Percentiles rank a stretch among this genome's conserved stretches.
Evolutionary conservation across 2,113 vertebrate genomes (phyloP).

Genomic region (Ellobius talpinus): DNA sequence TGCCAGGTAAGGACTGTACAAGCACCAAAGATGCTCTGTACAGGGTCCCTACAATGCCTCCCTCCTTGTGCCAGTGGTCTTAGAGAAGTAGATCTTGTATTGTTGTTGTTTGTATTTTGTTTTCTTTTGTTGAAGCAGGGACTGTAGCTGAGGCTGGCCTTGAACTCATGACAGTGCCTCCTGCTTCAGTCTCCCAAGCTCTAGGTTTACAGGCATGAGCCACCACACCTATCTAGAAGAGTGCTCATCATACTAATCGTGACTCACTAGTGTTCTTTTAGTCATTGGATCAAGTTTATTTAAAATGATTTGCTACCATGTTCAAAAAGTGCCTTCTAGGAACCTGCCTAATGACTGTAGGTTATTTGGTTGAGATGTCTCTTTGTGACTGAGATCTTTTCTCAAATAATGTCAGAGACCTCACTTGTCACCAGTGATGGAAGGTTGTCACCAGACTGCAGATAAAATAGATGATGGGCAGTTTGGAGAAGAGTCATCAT

Average conservation of each 20-base stretch:
- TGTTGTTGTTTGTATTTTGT: not conserved
- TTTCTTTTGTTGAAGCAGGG: not conserved
- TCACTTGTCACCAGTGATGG: slow-evolving; percentile 33
- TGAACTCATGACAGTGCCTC: not conserved
- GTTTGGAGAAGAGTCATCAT: not conserved
- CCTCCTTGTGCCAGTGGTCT: slow-evolving; percentile 11
- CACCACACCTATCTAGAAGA: not conserved
- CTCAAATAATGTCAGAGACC: slow-evolving; percentile 25
- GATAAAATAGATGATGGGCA: not conserved
- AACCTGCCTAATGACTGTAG: slow-evolving; percentile 10
- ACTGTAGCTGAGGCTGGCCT: not conserved
- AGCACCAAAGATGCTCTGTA: slow-evolving; percentile 1
- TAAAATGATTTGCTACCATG: slow-evolving; percentile 47
- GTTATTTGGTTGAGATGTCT: slow-evolving; percentile 37
- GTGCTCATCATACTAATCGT: slow-evolving; percentile 36
- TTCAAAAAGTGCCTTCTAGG: slow-evolving; percentile 42
- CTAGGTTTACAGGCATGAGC: not conserved
- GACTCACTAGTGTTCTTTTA: slow-evolving; percentile 51
- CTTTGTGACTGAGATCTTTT: slow-evolving; percentile 50
- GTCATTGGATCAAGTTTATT: slow-evolving; percentile 50
- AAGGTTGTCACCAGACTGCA: not conserved
- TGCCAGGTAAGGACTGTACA: slow-evolving; percentile 91
- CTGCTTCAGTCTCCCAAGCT: not conserved
- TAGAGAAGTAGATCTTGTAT: slow-evolving; percentile 26
- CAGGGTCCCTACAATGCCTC: slow-evolving; percentile 30